Conservation (phyloP, 2,888 invertebrate genomes). For the Chrysomela aeneicollis region DNA sequence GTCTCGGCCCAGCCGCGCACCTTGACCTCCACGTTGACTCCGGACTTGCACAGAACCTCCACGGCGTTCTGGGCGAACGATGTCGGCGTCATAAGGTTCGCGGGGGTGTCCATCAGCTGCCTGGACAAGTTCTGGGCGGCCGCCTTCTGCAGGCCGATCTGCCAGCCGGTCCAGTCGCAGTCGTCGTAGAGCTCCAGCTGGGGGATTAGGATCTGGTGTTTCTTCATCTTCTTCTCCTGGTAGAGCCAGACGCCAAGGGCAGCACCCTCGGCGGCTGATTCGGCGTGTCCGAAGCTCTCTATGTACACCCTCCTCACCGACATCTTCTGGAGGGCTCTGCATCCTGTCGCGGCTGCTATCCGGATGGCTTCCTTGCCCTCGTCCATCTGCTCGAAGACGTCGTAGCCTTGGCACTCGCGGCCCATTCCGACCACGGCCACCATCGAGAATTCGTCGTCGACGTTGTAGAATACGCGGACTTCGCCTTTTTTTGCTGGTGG, state of each 20-base stretch:
- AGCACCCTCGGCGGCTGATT: constrained; percentile 83
- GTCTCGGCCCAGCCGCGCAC: constrained; percentile 80
- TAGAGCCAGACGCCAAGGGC: constrained; percentile 74
- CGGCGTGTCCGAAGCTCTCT: constrained; percentile 80
- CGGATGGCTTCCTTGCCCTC: constrained; percentile 79
- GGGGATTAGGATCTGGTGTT: constrained; percentile 56
- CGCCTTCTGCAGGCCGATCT: constrained; percentile 74
- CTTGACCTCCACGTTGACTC: constrained; percentile 71
- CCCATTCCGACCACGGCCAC: constrained; percentile 82
- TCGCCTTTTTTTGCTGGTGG: constrained; percentile 66
- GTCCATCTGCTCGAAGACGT: constrained; percentile 74
- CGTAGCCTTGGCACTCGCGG: constrained; percentile 71
- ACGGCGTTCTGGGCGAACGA: constrained; percentile 76
- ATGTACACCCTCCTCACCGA: constrained; percentile 69
- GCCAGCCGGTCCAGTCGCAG: constrained; percentile 76
- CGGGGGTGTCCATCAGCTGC: constrained; percentile 80
- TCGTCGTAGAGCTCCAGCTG: constrained; percentile 68
- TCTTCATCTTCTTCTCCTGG: constrained; percentile 69
- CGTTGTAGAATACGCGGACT: constrained; percentile 70
- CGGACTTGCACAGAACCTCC: constrained; percentile 64
- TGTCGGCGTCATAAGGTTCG: constrained; percentile 81
- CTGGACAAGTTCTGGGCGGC: constrained; percentile 83
- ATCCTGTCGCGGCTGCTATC: constrained; percentile 71
- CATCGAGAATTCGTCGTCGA: constrained; percentile 70
- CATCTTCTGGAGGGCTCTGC: constrained; percentile 65